Evolutionary conservation across 2,113 vertebrate species (phyloP).

Genomic region (Puma concolor): DNA sequence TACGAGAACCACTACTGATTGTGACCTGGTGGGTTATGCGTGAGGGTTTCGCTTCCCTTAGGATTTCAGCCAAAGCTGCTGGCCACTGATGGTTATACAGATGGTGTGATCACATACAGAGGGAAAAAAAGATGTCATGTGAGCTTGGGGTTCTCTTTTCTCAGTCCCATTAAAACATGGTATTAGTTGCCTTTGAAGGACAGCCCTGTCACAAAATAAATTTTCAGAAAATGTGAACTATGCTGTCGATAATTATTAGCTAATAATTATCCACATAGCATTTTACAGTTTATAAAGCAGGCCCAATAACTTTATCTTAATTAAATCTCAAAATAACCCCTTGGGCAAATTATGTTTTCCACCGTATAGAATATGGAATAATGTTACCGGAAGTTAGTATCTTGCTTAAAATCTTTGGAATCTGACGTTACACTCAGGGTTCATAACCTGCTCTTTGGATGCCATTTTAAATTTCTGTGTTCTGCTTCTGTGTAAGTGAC

Average conservation of each 20-base stretch:
- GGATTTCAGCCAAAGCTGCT: not conserved
- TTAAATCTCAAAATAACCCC: not conserved
- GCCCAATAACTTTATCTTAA: not conserved
- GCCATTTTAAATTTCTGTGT: not conserved
- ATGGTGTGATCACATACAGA: not conserved
- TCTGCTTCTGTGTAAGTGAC: not conserved
- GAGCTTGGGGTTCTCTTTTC: not conserved
- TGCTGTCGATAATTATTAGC: not conserved
- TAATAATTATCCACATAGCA: not conserved
- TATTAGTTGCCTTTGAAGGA: not conserved
- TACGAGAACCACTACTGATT: no score
- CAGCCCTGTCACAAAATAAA: not conserved
- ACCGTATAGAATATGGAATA: conserved; percentile 15
- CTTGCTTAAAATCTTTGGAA: not conserved
- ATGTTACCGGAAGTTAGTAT: not conserved
- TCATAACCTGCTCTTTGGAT: not conserved
- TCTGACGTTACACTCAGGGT: not conserved
- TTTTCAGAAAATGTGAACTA: not conserved
- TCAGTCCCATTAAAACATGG: not conserved
- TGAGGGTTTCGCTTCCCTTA: not conserved
- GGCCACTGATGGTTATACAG: not conserved
- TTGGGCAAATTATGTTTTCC: not conserved
- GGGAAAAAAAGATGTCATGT: not conserved
- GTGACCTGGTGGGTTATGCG: not conserved
- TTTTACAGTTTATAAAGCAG: conserved; percentile 38